Conservation (phyloP, 23 tunicate genomes). For the Styela clava region DNA sequence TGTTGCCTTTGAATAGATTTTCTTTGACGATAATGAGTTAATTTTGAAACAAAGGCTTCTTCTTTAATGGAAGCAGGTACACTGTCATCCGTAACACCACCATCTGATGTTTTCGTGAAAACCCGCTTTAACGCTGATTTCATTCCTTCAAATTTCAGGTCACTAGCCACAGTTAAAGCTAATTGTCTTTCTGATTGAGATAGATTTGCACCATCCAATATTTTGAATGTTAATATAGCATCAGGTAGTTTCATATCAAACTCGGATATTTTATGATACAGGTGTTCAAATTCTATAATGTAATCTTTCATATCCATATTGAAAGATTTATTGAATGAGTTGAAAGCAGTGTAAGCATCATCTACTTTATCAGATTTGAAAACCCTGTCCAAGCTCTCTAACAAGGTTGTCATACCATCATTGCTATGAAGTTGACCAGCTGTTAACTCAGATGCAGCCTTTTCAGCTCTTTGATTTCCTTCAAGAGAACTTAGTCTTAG, state of each 20-base stretch:
- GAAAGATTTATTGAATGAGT: background rate
- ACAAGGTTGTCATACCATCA: slow-evolving; percentile 23
- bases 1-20: background rate
- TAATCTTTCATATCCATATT: slow-evolving; percentile 27
- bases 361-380: slow-evolving; percentile 31
- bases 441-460: slow-evolving; percentile 27
- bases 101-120: background rate
- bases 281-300: slow-evolving; percentile 28
- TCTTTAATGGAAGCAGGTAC: background rate
- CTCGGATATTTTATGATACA: background rate
- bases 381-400: slow-evolving; percentile 4
- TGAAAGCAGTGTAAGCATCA: slow-evolving; percentile 27
- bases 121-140: background rate
- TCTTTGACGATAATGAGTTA: background rate
- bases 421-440: slow-evolving; percentile 19
- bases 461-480: slow-evolving; percentile 27
- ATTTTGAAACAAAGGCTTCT: background rate
- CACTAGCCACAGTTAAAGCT: no score
- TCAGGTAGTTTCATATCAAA: slow-evolving; percentile 37
- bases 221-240: slow-evolving; percentile 25
- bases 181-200: background rate
- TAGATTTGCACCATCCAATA: background rate
- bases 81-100: no score
- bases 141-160: no score
- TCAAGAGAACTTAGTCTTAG: background rate